Percentiles rank a stretch among this genome's conserved stretches.
Conservation (phyloP, 2,888 invertebrate species). For the Hofmannophila pseudospretella region DNA sequence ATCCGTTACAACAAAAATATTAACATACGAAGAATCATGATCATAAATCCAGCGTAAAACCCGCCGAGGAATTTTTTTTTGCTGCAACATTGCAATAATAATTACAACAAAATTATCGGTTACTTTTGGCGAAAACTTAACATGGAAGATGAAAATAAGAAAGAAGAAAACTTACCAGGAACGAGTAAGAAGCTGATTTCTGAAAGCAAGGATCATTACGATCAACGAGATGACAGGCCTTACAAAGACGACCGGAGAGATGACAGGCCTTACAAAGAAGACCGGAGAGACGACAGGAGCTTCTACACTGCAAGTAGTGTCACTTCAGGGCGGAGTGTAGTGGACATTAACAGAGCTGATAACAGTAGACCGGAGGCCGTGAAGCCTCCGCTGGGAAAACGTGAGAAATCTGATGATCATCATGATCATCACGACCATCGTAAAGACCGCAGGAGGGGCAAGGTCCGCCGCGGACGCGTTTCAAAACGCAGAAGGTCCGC, state of each 20-base stretch:
- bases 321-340: conserved; percentile 13
- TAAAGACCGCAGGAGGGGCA: not conserved
- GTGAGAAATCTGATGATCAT: too few relatives aligned
- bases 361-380: conserved; percentile 16
- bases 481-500: conserved; percentile 28
- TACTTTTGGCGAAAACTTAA: conserved; percentile 32
- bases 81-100: too few relatives aligned
- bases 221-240: conserved; percentile 11
- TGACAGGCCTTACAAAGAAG: too few relatives aligned
- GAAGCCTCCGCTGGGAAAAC: conserved; percentile 17
- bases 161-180: conserved; percentile 29
- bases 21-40: too few relatives aligned
- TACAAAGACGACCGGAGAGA: too few relatives aligned
- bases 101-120: too few relatives aligned
- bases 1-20: too few relatives aligned
- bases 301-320: conserved; percentile 7
- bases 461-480: conserved; percentile 26
- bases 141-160: conserved; percentile 41
- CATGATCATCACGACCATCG: too few relatives aligned
- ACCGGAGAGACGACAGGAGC: not conserved
- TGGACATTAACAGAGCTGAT: conserved; percentile 15
- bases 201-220: conserved; percentile 22
- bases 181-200: conserved; percentile 39
- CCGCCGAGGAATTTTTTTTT: too few relatives aligned
- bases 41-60: too few relatives aligned